Base-by-base conservation (phyloP, 2,888 invertebrate genomes). In the Limnephilus auricula region DNA sequence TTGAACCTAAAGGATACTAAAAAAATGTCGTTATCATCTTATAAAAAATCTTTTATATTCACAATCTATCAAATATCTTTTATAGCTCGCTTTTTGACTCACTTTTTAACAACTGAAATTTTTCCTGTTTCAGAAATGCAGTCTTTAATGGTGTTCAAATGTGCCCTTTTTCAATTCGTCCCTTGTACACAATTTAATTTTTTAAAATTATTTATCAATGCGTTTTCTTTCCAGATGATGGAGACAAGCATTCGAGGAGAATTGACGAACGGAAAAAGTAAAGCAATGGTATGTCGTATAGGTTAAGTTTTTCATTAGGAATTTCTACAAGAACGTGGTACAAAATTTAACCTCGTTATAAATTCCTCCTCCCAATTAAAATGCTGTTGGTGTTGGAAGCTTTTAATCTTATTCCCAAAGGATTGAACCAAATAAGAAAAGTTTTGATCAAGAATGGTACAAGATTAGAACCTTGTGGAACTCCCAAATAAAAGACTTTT, bases 181-280 rank as follows among this genome's bases (percentile, higher is more conserved):
- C 25, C 25, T 65, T 12, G 12, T 40, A 40, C 0, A 18, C 18
- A 65, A 65, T 65, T 5, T 65, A 25, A 6, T 65, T 15, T 13
- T 18, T 18, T 65, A 65, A 65, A 25, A 18, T 5, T 25, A 65
- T 65, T 25, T 65, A 25, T 9, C 15, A 25, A 30, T 31, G 32
- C 3, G 31, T 32, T 90, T 37, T 90, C 82, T 92, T 94, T 45
- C 31, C 94, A 98, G 97, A 97, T 98, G 97, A 97, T 99, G 96
- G 96, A 96, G 93, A 96, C 96, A 0, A 98, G 97, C 94, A 95
- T 99, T 65, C 96, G 98, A 87, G 99, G 99, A 0, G 99, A 99
- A 94, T 94, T 99, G 93, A 98, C 98, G n/a, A 91, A 92, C 37
- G 90, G 90, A 34, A 88, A 82, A 13, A 84, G 79, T 40, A 90